Conservation (phyloP, 2,888 invertebrate genomes). For the Linnaemya vulpina region DNA sequence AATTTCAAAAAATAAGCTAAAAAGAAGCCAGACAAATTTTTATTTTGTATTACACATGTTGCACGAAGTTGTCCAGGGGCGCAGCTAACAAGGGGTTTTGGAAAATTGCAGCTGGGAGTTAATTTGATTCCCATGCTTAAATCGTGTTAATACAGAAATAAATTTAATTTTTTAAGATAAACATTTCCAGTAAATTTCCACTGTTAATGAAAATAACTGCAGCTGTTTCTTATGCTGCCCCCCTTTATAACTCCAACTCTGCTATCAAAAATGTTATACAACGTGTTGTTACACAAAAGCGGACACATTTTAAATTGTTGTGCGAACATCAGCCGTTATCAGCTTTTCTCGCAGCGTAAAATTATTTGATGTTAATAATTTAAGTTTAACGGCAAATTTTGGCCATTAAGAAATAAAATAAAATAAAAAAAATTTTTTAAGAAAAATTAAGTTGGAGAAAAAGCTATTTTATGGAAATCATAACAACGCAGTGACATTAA, state of each 20-base stretch:
- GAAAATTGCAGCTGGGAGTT: no score
- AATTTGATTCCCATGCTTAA: no score
- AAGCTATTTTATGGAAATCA: slow-evolving; percentile 22
- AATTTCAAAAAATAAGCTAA: slow-evolving; percentile 3
- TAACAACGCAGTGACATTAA: slow-evolving; percentile 18
- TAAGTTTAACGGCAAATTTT: slow-evolving; percentile 46
- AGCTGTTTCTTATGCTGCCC: no score
- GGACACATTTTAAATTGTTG: background rate
- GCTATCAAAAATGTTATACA: slow-evolving; percentile 13
- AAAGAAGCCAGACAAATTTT: slow-evolving; percentile 6
- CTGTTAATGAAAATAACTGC: no score
- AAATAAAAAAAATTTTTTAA: slow-evolving; percentile 3
- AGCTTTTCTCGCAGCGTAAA: slow-evolving; percentile 19
- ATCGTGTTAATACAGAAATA: no score
- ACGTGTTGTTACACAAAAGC: slow-evolving; percentile 1
- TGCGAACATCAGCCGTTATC: background rate
- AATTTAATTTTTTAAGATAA: no score
- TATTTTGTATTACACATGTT: slow-evolving; percentile 26
- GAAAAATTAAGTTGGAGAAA: background rate
- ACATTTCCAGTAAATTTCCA: no score
- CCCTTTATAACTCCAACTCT: background rate
- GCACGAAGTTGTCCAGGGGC: background rate
- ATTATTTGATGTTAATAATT: slow-evolving; percentile 29
- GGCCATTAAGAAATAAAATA: slow-evolving; percentile 15
- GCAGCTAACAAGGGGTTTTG: background rate